Evolutionary conservation across 1,140 invertebrate species (phyloP).

Genomic region (fruit fly (Drosophila melanogaster)): Release_6_plus_ISO1_MT NC_004354.4:10159001-10159500

Average conservation of each 20-base stretch:
- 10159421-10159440: not conserved
- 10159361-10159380: not conserved
- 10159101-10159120: not conserved
- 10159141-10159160: conserved; percentile 9
- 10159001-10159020: conserved; percentile 18
- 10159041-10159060: conserved; percentile 64
- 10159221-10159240: conserved; percentile 5
- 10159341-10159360: not conserved
- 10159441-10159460: not conserved
- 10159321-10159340: conserved; percentile 4
- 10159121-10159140: no score
- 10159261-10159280: conserved; percentile 27
- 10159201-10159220: conserved; percentile 2
- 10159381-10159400: conserved; percentile 7
- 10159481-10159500: not conserved
- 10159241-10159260: conserved; percentile 23
- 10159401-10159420: not conserved
- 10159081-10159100: not conserved
- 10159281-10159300: not conserved
- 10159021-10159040: conserved; percentile 52
- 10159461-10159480: not conserved
- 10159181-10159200: conserved; percentile 28
- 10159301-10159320: conserved; percentile 9
- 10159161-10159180: not conserved
- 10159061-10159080: not conserved